Evolutionary conservation across 2,888 invertebrate genomes (phyloP), one percentile per base, ranked within the genome.

Genomic region (Sphaeridia pumilis): DNA sequence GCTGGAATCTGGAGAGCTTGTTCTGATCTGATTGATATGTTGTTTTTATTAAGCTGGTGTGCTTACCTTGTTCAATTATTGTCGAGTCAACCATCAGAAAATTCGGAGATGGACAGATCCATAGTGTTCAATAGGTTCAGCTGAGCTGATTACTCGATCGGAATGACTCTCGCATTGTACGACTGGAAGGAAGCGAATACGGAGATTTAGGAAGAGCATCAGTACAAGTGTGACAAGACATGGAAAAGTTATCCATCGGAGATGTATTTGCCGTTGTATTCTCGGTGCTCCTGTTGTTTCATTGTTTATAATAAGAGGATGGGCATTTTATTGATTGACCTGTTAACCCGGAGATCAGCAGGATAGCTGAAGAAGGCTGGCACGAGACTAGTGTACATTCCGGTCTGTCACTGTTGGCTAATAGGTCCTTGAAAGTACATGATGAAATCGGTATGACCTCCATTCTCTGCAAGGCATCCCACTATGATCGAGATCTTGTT

Each of bases 251-350:
- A 14, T 31, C 5, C 17, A 34, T 28, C 5, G 21, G 34, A 24
- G 38, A 38, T 14, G n/a, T n/a, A n/a, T n/a, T n/a, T 38, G 38
- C 20, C 12, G 7, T 38, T 20, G 12, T 17, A 5, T 38, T 38
- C 38, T 31, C 38, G 17, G 5, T 38, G 48, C 35, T 48, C 38
- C 10, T 25, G 48, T 27, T 42, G 25, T 50, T 50, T 50, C 44
- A 50, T 50, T 50, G 50, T 50, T 50, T 50, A 22, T 50, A 50
- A 50, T 22, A 44, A 38, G n/a, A n/a, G 50, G 50, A 7, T 50
- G 50, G 50, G 50, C 44, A 31, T 25, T 21, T 50, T 43, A 48
- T 48, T 48, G 48, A 50, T 50, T 50, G 50, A 50, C 50, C 50
- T 50, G 50, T 50, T 50, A 43, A 50, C 50, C 50, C 35, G 20